phyloP scores from a whole-genome alignment of 2,113 vertebrate genomes.

The Chaetura pelagica region DNA sequence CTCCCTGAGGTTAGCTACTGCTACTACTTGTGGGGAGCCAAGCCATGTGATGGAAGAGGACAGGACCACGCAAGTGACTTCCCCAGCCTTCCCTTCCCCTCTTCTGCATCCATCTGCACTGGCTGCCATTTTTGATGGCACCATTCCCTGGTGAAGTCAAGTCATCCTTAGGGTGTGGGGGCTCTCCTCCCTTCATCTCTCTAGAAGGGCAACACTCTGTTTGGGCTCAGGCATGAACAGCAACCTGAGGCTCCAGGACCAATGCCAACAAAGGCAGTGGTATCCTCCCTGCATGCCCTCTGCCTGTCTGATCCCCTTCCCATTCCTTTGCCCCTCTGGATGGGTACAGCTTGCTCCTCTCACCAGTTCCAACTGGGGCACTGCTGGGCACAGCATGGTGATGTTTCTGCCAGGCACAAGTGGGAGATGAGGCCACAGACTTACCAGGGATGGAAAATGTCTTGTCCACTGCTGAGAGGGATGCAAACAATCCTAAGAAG shows the following conservation, averaged over 20 bases:
- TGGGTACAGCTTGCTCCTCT: not conserved
- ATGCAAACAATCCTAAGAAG: not conserved
- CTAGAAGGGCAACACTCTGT: not conserved
- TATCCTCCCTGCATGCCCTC: not conserved
- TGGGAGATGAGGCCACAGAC: rapidly evolving
- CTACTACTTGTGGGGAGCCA: rapidly evolving
- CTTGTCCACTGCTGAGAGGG: not conserved
- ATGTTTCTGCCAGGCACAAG: not conserved
- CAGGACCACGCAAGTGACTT: rapidly evolving
- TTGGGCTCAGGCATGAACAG: not conserved
- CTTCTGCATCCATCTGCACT: not conserved
- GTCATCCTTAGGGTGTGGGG: not conserved
- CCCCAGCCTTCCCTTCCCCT: not conserved
- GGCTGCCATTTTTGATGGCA: not conserved
- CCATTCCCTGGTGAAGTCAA: not conserved
- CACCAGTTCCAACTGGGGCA: not conserved
- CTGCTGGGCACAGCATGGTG: not conserved
- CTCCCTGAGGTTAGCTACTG: not conserved
- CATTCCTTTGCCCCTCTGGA: not conserved
- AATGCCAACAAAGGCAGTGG: not conserved
- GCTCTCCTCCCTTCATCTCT: not conserved
- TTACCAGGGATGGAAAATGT: not conserved
- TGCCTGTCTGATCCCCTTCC: not conserved
- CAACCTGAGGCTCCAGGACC: not conserved
- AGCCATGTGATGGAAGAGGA: not conserved